Conservation (phyloP, 2,797 vertebrate genomes). For the Anolis apletophallus region DNA sequence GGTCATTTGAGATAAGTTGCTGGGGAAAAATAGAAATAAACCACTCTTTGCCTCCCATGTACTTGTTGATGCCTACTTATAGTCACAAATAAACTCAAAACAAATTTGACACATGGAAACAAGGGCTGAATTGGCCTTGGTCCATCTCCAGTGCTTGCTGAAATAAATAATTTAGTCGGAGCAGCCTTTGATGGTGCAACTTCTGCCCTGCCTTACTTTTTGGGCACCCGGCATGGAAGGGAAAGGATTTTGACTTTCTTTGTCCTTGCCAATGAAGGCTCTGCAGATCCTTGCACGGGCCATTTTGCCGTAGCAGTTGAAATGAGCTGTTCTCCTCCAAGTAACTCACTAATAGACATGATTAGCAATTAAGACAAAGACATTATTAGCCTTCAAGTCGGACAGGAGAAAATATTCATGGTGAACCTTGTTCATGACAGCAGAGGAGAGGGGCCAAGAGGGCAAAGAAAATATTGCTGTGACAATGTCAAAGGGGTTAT, state of each 20-base stretch:
- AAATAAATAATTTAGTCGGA: not conserved
- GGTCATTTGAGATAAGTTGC: no score
- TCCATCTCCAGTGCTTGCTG: not conserved
- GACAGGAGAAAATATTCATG: conserved; percentile 53
- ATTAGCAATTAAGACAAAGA: conserved; percentile 73
- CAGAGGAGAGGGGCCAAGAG: conserved; percentile 38
- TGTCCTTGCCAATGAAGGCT: rapidly evolving
- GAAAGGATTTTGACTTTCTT: not conserved
- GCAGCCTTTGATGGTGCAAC: not conserved
- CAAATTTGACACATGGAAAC: no score
- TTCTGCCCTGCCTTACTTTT: no score
- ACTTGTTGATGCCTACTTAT: no score
- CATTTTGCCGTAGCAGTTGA: conserved; percentile 13
- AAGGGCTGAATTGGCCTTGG: not conserved
- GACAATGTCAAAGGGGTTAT: conserved; percentile 54
- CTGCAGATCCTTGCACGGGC: not conserved
- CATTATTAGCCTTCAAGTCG: conserved; percentile 65
- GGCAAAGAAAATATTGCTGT: conserved; percentile 46
- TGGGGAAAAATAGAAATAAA: no score
- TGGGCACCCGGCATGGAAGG: not conserved
- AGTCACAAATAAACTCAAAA: no score
- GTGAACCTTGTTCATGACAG: conserved; percentile 13
- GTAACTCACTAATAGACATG: conserved; percentile 58
- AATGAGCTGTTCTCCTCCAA: conserved; percentile 64
- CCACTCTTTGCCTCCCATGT: no score